These are phyloP conservation scores for Leptopilina drosophilae DNA, from an alignment of 2,888 invertebrate genomes.

Conservation along the genomic window DNA sequence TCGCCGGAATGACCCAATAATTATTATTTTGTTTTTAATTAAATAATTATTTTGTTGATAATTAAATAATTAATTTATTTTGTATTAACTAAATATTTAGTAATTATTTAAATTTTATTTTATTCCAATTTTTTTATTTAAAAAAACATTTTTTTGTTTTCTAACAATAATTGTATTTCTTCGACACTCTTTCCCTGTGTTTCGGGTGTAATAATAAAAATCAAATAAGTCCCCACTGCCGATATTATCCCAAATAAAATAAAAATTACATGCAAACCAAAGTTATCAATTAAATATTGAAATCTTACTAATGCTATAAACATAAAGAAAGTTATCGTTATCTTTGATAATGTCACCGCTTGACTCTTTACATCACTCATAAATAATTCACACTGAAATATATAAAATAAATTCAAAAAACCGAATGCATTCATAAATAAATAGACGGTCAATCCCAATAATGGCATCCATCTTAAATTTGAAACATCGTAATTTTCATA, in stretches of 20 bases:
- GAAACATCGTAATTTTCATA: constrained; percentile 73
- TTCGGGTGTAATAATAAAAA: constrained; percentile 79
- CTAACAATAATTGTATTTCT: constrained; percentile 77
- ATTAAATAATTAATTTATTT: too few relatives aligned
- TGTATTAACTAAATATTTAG: too few relatives aligned
- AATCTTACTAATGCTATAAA: constrained; percentile 81
- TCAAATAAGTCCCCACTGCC: constrained; percentile 78
- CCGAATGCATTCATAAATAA: constrained; percentile 82
- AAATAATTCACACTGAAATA: constrained; percentile 82
- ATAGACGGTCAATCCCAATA: constrained; percentile 80
- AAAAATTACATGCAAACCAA: constrained; percentile 79
- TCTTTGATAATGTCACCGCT: constrained; percentile 82
- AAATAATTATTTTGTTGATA: too few relatives aligned
- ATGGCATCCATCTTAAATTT: constrained; percentile 79
- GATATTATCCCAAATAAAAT: constrained; percentile 77
- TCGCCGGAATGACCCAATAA: too few relatives aligned
- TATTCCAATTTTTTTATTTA: background rate
- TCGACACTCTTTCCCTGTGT: constrained; percentile 82
- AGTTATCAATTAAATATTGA: constrained; percentile 78
- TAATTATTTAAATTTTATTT: too few relatives aligned
- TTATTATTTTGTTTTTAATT: too few relatives aligned
- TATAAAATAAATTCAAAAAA: constrained; percentile 82
- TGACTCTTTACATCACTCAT: constrained; percentile 82
- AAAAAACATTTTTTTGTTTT: background rate
- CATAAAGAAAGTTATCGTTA: constrained; percentile 80